Percentiles rank a stretch among this genome's conserved stretches.
Conservation (phyloP, 2,113 vertebrate species). For the Picathartes gymnocephalus region DNA sequence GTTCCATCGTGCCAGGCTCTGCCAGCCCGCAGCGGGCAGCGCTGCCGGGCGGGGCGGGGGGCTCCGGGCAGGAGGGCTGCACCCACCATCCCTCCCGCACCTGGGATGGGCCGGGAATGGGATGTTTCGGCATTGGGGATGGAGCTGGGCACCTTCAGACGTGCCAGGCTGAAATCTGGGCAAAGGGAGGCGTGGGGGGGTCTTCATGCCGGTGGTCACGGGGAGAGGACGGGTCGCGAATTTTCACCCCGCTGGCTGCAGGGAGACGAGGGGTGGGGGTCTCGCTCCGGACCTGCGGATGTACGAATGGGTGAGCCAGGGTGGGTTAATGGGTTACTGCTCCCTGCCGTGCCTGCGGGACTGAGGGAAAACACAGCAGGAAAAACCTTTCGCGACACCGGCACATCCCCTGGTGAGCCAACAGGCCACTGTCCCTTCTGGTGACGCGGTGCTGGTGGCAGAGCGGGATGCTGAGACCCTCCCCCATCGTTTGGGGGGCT, state of each 20-base stretch:
- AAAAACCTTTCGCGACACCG: not conserved
- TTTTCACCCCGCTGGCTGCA: accelerated
- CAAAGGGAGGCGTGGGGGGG: not conserved
- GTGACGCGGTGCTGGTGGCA: not conserved
- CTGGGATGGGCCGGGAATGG: not conserved
- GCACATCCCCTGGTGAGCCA: not conserved
- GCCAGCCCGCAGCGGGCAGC: not conserved
- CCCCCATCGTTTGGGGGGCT: not conserved
- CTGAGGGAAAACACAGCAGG: not conserved
- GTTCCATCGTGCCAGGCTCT: not conserved
- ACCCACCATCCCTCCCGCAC: not conserved
- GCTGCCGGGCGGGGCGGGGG: not conserved
- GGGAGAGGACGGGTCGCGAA: not conserved
- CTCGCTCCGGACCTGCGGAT: accelerated
- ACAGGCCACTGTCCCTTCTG: accelerated
- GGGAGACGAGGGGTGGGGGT: not conserved
- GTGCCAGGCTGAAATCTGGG: accelerated
- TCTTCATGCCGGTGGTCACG: not conserved
- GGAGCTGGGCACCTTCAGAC: not conserved
- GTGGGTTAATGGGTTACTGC: not conserved
- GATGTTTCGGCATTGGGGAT: not conserved
- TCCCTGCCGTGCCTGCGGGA: accelerated
- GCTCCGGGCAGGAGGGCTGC: not conserved
- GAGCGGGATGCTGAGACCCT: not conserved
- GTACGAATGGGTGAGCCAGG: not conserved